Evolutionary conservation across 1,140 invertebrate species (phyloP), one percentile per base, ranked within the genome.

Genomic region (Aphelenchoides fujianensis): DNA sequence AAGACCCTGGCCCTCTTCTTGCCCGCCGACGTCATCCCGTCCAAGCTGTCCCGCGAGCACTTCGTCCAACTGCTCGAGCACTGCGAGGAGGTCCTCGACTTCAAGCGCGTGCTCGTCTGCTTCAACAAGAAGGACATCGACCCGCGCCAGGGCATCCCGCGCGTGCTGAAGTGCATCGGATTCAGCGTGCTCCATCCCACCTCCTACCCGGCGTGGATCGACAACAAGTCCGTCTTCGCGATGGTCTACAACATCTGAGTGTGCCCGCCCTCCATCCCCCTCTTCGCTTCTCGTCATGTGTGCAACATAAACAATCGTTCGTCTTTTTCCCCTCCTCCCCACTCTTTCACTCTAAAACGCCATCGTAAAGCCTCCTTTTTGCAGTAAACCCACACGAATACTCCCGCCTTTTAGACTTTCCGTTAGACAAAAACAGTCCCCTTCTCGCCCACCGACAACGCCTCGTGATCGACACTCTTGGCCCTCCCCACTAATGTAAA

Each of bases 121-220:
- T 77, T 77, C 61, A 63, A 78, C 59, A 78, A 79, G 55, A 30
- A 35, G 3, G 54, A 70, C 23, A 74, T 77, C 55, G 70, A 77
- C 54, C 76, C 77, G n/a, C 67, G 68, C 23, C 57, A 79, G 28
- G 76, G 76, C 2, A 69, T 77, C 52, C 70, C 76, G 28, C 70
- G 76, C 7, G 76, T 75, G 7, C 72, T 77, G 12, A 68, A 73
- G 34, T 77, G 76, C 73, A 79, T 77, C 71, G 76, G 76, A 41
- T 77, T 77, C 67, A 79, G 61, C 37, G 34, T 68, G 35, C 59
- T 77, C 3, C 76, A 53, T 35, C 76, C 76, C 73, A 66, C 77
- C 19, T 48, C 36, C 48, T 77, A 55, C 41, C 76, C 76, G n/a
- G 34, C 48, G 62, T 41, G 68, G 12, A 74, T 77, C 57, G 72